Base-by-base conservation (phyloP, 2,113 vertebrate species). In the Mellivora capensis region DNA sequence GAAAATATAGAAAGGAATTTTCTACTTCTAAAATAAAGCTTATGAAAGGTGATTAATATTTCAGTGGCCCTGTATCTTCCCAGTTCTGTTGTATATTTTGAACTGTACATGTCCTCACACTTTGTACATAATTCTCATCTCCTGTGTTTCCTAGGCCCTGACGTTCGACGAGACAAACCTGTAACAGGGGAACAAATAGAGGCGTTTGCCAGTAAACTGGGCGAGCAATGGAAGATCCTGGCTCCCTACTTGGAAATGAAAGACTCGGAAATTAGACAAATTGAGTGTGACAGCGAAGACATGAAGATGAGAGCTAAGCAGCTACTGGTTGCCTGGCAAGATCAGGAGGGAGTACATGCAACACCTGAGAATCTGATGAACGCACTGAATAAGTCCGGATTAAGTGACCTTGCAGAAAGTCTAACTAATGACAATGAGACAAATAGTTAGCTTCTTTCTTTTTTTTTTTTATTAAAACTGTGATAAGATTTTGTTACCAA, bases 321-420 rank as follows among this genome's bases (percentile, higher is more conserved):
- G 98, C 98, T 99, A 96, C 99, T 99, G 15, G 99, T 99, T 2
- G 99, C 99, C 93, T 99, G 99, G 99, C 99, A 99, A 98, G 99
- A 99, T 86, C 98, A 99, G 92, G 99, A 99, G 97, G 99, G 99
- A 0, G 15, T 98, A 0, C 99, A 99, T 0, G 99, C 99, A 0
- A 99, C 98, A 0, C 98, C 99, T 0, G 99, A 99, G 94, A 99
- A 98, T 91, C 99, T 99, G 93, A 98, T 99, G 0, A 25, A 95
- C 0, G 99, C 99, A 0, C 99, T 99, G 7, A 99, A 76, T 69
- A 98, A 99, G 0, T 99, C 99, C 0, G 99, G 99, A 4, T 98
- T 99, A 72, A 96, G 97, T 13, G 99, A 99, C 84, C 99, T 99
- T 13, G 99, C 99, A 0, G 99, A 99, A 69, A 96, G 90, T 98